These are phyloP conservation scores for Porites evermanni DNA, from an alignment of 92 coral and sea anemone genomes.

Conservation along the genomic window DNA sequence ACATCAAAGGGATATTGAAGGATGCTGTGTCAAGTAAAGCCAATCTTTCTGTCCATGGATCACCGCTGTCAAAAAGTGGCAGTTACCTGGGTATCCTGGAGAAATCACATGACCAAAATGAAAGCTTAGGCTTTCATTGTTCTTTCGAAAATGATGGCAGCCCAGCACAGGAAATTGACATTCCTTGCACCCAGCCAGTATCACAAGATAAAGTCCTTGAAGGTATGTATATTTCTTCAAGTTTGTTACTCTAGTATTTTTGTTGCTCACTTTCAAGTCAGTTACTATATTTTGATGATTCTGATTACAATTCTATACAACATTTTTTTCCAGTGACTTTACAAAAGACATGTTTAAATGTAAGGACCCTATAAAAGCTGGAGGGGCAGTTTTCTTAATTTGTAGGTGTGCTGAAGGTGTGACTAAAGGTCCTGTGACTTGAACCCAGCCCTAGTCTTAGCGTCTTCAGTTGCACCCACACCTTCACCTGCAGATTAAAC, in stretches of 20 bases:
- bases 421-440: too few relatives aligned
- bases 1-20: conserved; percentile 2
- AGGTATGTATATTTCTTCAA: conserved; percentile 49
- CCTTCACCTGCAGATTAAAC: too few relatives aligned
- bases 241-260: neutral
- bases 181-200: conserved; percentile 70
- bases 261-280: neutral
- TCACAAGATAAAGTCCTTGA: conserved; percentile 60
- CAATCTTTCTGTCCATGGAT: neutral
- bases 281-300: too few relatives aligned
- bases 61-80: conserved; percentile 22
- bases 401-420: too few relatives aligned
- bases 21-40: neutral
- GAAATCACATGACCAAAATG: conserved; percentile 18
- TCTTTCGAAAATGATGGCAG: conserved; percentile 78
- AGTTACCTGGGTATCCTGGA: conserved; percentile 24
- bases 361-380: too few relatives aligned
- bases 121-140: conserved; percentile 47
- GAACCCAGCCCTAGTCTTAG: too few relatives aligned
- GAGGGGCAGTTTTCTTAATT: too few relatives aligned
- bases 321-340: too few relatives aligned
- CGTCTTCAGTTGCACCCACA: too few relatives aligned
- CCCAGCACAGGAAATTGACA: conserved; percentile 44
- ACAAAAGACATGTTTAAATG: too few relatives aligned
- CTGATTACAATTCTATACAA: too few relatives aligned